Conservation (phyloP, 2,888 invertebrate genomes). For the Anarsia innoxiella region DNA sequence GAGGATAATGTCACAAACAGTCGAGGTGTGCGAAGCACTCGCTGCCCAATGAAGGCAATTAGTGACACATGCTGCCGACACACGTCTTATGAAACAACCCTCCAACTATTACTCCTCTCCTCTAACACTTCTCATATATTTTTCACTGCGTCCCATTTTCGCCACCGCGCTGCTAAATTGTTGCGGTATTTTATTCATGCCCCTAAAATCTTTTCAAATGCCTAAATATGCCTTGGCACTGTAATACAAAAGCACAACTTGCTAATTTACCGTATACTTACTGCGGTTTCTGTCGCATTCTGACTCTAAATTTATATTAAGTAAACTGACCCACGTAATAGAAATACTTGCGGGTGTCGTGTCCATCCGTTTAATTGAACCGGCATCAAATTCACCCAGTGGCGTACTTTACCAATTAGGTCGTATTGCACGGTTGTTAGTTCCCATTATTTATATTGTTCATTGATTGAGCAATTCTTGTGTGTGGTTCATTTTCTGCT, state of each 20-base stretch:
- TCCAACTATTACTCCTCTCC: constrained; percentile 32
- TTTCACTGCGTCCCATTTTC: constrained; percentile 16
- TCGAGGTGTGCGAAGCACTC: constrained; percentile 21
- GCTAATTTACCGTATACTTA: no score
- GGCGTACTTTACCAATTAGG: constrained; percentile 56
- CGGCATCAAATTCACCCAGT: constrained; percentile 41
- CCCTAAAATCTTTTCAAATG: constrained; percentile 3
- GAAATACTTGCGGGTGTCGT: constrained; percentile 26
- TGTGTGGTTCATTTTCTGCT: constrained; percentile 18
- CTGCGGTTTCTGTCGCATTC: no score
- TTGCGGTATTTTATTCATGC: constrained; percentile 6
- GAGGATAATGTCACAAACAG: constrained; percentile 25
- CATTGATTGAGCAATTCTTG: constrained; percentile 45
- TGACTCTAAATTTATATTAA: no score
- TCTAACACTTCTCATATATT: constrained; percentile 28
- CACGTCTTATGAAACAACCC: constrained; percentile 32
- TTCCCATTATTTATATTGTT: constrained; percentile 46
- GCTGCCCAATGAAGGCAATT: constrained; percentile 54
- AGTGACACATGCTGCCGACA: constrained; percentile 52
- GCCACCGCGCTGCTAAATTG: constrained; percentile 5
- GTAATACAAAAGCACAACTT: neutral
- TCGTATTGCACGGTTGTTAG: constrained; percentile 41
- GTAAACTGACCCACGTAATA: no score
- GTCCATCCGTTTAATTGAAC: constrained; percentile 51
- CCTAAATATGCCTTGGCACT: no score